A percentile compares a stretch with the other conserved stretches of the same genome.
phyloP scores from a whole-genome alignment of 2,888 invertebrate genomes.

The Stenoptilia bipunctidactyla region DNA sequence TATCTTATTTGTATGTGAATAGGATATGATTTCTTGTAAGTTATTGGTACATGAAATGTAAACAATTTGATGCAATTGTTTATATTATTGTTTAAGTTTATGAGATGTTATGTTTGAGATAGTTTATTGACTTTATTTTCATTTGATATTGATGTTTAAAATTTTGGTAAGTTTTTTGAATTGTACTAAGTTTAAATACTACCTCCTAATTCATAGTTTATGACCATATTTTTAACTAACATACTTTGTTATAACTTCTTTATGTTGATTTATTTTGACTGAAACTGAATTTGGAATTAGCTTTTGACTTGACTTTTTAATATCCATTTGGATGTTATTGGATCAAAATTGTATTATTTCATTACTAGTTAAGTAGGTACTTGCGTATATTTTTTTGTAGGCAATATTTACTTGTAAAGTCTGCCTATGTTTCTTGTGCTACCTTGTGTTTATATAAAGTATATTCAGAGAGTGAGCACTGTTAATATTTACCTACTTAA shows the following conservation, averaged over 20 bases:
- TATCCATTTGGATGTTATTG: no score
- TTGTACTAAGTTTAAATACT: constrained; percentile 2
- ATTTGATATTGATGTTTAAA: constrained; percentile 2
- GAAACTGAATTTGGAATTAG: neutral
- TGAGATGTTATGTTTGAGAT: constrained; percentile 1
- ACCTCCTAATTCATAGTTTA: neutral
- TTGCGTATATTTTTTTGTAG: neutral
- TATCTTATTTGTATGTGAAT: constrained; percentile 19
- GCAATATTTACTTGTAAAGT: constrained; percentile 47
- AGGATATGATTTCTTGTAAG: constrained; percentile 16
- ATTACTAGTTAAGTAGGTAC: no score
- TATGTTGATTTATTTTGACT: neutral
- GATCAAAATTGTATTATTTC: no score
- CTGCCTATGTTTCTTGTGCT: constrained; percentile 31
- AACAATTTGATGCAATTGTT: constrained; percentile 16
- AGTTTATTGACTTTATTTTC: neutral
- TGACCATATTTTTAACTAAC: no score
- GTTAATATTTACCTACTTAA: constrained; percentile 6
- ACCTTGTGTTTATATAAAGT: constrained; percentile 57
- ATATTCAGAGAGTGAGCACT: constrained; percentile 60
- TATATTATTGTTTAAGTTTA: constrained; percentile 13
- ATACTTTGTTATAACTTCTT: no score
- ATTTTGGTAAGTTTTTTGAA: neutral
- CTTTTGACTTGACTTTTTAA: neutral
- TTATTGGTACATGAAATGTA: neutral